Evolutionary conservation across 1,140 invertebrate genomes (phyloP), one percentile per base, ranked within the genome.

Genomic region (Zaprionus ornatus): DNA sequence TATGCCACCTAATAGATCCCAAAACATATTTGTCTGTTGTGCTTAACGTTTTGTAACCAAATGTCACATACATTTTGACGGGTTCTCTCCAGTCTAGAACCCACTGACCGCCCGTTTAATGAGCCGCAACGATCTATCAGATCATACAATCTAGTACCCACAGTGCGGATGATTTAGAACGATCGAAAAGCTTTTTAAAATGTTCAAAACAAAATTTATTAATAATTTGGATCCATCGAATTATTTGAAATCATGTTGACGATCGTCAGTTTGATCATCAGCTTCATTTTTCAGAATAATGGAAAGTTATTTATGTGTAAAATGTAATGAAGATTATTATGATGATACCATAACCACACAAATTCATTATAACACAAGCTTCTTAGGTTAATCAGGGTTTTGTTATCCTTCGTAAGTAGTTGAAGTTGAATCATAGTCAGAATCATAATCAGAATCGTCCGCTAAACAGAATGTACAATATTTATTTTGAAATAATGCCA

Each of bases 1-100:
- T 50, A 92, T 74, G 59, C 83, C 85, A 54, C 83, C 80, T 21
- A 91, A 54, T 5, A 91, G 59, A 75, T 91, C 82, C 77, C 91
- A 92, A 80, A 92, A 91, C 90, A 92, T 91, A 25, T 81, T 90
- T 17, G 37, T 67, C 70, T 71, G 82, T 27, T n/a, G 50, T 60
- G 77, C 45, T 62, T 37, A 90, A 74, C 74, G 85, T 80, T 78
- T 88, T 78, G 67, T 78, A 61, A 84, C 78, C 37, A 68, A 84
- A 64, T 84, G 54, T 45, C 40, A 37, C 21, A 29, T 35, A 5
- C 13, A 48, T 60, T 79, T 79, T 69, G 23, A 15, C 25, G 61
- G 54, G 37, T 54, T 55, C 40, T 54, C 25, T 29, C 12, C 25
- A 6, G 6, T 35, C 27, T 27, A 54, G 6, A 32, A 9, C 25